These are phyloP conservation scores for Apostichopus japonicus DNA, from an alignment of 35 echinoderm and acorn worm species.

Conservation along the genomic window DNA sequence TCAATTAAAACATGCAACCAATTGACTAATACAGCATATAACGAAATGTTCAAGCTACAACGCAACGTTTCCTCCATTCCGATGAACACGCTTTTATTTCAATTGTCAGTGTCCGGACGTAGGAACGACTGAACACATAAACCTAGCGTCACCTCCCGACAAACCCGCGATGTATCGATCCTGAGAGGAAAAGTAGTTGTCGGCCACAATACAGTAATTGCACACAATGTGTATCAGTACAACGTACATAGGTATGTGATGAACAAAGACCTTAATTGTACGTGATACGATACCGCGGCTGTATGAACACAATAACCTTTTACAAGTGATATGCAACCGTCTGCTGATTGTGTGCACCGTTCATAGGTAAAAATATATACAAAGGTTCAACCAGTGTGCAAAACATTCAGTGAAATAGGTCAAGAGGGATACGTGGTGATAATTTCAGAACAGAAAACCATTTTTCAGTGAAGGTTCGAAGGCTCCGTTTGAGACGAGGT, in stretches of 20 bases:
- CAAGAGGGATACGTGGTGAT: too few species aligned
- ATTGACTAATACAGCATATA: too few species aligned
- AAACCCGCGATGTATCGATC: conserved; percentile 2
- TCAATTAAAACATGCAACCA: too few species aligned
- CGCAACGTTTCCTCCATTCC: too few species aligned
- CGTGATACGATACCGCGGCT: not conserved
- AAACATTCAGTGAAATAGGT: too few species aligned
- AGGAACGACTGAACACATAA: not conserved
- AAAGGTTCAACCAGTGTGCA: too few species aligned
- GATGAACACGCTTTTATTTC: too few species aligned
- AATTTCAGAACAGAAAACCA: too few species aligned
- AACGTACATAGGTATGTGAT: not conserved
- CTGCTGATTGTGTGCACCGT: not conserved
- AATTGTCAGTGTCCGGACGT: too few species aligned
- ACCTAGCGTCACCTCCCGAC: not conserved
- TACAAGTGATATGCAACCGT: not conserved
- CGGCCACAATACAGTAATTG: not conserved
- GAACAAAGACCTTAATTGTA: not conserved
- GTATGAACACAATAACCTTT: not conserved
- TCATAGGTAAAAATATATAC: not conserved
- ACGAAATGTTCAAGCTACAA: too few species aligned
- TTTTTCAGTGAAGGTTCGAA: not conserved
- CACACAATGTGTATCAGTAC: not conserved
- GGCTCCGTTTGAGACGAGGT: not conserved
- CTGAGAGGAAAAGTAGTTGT: not conserved